These are phyloP conservation scores for Selene dorsalis DNA, from an alignment of 2,797 vertebrate genomes.

Conservation along the genomic window DNA sequence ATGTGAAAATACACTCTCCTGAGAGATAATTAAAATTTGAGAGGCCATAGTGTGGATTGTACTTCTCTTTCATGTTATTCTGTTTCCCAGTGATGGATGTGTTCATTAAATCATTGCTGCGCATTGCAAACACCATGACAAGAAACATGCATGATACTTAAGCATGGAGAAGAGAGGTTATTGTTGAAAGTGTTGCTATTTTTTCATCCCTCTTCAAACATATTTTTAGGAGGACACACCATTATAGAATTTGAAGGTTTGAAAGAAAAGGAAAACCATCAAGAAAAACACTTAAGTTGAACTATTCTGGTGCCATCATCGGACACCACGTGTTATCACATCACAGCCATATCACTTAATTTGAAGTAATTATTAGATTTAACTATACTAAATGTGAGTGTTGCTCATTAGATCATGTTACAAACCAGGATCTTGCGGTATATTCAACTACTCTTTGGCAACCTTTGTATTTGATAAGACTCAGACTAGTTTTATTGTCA, in stretches of 20 bases:
- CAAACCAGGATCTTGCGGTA: slow-evolving; percentile 17
- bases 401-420: slow-evolving; percentile 11
- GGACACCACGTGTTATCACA: neutral
- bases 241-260: slow-evolving; percentile 18
- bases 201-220: slow-evolving; percentile 32
- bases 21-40: slow-evolving; percentile 82
- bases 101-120: slow-evolving; percentile 77
- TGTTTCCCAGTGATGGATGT: slow-evolving; percentile 70
- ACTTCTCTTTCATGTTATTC: slow-evolving; percentile 66
- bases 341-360: neutral
- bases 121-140: slow-evolving; percentile 63
- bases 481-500: too few relatives aligned
- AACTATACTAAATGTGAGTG: slow-evolving; percentile 8
- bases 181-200: slow-evolving; percentile 48
- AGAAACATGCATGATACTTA: slow-evolving; percentile 15
- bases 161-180: slow-evolving; percentile 24
- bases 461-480: slow-evolving; percentile 56
- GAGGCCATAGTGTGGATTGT: slow-evolving; percentile 62
- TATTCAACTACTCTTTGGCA: slow-evolving; percentile 36
- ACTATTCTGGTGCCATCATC: neutral
- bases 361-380: neutral
- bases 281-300: neutral
- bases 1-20: slow-evolving; percentile 69
- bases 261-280: slow-evolving; percentile 29
- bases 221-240: slow-evolving; percentile 32